Evolutionary conservation across 2,888 invertebrate species (phyloP).

Genomic region (Polydrusus cervinus): DNA sequence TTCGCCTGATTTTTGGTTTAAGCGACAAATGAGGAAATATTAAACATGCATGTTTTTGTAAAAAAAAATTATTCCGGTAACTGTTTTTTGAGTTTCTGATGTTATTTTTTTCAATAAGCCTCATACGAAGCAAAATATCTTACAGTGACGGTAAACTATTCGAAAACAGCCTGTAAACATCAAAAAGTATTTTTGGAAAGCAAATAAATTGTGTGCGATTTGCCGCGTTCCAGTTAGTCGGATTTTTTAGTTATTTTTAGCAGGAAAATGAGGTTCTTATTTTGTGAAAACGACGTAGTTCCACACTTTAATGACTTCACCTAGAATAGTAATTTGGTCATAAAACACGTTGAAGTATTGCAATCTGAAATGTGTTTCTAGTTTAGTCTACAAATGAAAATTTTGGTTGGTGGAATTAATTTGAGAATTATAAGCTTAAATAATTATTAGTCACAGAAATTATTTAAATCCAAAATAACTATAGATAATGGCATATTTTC

Average conservation of each 20-base stretch:
- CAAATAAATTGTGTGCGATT: constrained; percentile 42
- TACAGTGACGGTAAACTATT: neutral
- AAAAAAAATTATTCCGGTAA: too few species aligned
- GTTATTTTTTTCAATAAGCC: too few species aligned
- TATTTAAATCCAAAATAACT: too few species aligned
- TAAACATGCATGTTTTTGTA: too few species aligned
- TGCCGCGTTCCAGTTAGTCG: constrained; percentile 44
- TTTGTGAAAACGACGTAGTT: constrained; percentile 29
- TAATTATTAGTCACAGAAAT: too few species aligned
- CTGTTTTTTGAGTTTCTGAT: neutral
- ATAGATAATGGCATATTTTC: too few species aligned
- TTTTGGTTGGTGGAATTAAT: too few species aligned
- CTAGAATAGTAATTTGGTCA: constrained; percentile 9
- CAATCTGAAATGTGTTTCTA: neutral
- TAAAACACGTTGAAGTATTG: neutral
- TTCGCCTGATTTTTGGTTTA: too few species aligned
- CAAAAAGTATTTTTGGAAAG: constrained; percentile 41
- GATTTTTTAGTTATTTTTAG: constrained; percentile 40
- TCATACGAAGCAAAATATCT: neutral
- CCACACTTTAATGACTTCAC: constrained; percentile 34
- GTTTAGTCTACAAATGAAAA: too few species aligned
- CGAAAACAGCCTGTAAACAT: constrained; percentile 27
- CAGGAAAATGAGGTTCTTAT: constrained; percentile 40
- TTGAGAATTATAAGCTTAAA: too few species aligned
- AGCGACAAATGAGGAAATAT: too few species aligned